Evolutionary conservation across 2,888 invertebrate species (phyloP), one percentile per base, ranked within the genome.

Genomic region (Onchidella celtica): DNA sequence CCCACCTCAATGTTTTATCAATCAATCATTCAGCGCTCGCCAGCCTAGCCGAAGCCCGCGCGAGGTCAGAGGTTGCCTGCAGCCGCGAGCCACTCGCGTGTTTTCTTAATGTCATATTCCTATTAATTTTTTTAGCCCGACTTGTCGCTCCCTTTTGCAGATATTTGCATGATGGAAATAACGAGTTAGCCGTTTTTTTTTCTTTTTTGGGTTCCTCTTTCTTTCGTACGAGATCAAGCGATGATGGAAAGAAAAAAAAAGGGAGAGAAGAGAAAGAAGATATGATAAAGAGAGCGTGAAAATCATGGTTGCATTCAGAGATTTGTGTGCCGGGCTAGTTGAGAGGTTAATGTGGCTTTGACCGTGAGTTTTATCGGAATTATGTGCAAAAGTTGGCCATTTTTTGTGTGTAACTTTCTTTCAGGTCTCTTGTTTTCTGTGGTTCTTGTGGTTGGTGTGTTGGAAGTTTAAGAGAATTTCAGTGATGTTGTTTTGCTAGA

Each of bases 41-140:
- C n/a, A 47, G 70, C 70, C 21, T 21, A 24, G 47, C 70, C 70
- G 27, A 24, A 17, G n/a, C 36, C 24, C 38, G 21, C 3, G 24
- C 47, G 70, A 24, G 70, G 40, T 70, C 47, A 70, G 6, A 47
- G 70, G 47, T 21, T 47, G 27, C 27, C 9, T n/a, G n/a, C n/a
- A 24, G 47, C 32, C 17, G 21, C 21, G 36, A 32, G 21, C 32
- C 32, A 68, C 32, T 68, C 1, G 68, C 17, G 36, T 68, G 68
- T 34, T 68, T 36, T 34, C 68, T 34, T 47, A n/a, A 70, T 70
- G 70, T 70, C 70, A 70, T 47, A 70, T 70, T 70, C 70, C 70
- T 47, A 70, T 70, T 70, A 47, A 40, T 47, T 47, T 70, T 70
- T 70, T 70, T 47, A 14, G n/a, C 24, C n/a, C n/a, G 24, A 21